A percentile compares a stretch with the other conserved stretches of the same genome.
phyloP scores from a whole-genome alignment of 2,888 invertebrate species.

The Agonopterix alstromeriana region DNA sequence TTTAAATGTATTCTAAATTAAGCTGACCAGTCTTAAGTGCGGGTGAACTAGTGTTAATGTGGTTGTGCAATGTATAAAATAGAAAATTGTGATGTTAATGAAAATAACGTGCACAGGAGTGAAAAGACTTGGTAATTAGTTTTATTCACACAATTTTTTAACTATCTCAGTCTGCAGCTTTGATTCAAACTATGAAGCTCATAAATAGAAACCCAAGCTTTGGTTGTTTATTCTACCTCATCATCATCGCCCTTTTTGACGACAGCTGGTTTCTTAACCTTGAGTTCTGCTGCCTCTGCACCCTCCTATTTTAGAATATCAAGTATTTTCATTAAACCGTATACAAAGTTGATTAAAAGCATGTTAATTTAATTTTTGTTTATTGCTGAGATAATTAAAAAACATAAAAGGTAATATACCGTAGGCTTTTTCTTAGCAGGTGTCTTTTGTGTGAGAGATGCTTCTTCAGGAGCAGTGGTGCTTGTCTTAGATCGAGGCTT shows the following conservation, averaged over 20 bases:
- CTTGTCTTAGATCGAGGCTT: slow-evolving; percentile 69
- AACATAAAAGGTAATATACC: slow-evolving; percentile 54
- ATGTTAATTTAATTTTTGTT: not conserved
- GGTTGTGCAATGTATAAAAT: slow-evolving; percentile 31
- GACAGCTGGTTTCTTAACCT: slow-evolving; percentile 67
- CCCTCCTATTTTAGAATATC: slow-evolving; percentile 49
- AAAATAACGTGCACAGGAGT: slow-evolving; percentile 20
- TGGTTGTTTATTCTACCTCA: slow-evolving; percentile 45
- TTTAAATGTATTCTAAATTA: slow-evolving; percentile 37
- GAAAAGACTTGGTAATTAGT: slow-evolving; percentile 21
- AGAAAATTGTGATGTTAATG: slow-evolving; percentile 22
- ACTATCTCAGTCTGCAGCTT: slow-evolving; percentile 43
- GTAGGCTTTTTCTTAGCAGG: slow-evolving; percentile 68
- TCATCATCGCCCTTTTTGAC: slow-evolving; percentile 58
- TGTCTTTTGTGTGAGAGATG: slow-evolving; percentile 70
- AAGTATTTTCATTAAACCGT: not conserved
- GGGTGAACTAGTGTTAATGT: slow-evolving; percentile 37
- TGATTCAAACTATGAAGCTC: not conserved
- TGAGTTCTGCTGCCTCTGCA: slow-evolving; percentile 62
- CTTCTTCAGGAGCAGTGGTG: slow-evolving; percentile 70
- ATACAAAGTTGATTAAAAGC: not conserved
- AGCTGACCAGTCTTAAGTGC: slow-evolving; percentile 34
- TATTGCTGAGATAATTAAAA: slow-evolving; percentile 54
- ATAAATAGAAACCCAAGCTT: slow-evolving; percentile 10
- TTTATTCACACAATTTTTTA: slow-evolving; percentile 37